Base-by-base conservation (phyloP, 2,797 vertebrate genomes). In the Liparis tanakae region DNA sequence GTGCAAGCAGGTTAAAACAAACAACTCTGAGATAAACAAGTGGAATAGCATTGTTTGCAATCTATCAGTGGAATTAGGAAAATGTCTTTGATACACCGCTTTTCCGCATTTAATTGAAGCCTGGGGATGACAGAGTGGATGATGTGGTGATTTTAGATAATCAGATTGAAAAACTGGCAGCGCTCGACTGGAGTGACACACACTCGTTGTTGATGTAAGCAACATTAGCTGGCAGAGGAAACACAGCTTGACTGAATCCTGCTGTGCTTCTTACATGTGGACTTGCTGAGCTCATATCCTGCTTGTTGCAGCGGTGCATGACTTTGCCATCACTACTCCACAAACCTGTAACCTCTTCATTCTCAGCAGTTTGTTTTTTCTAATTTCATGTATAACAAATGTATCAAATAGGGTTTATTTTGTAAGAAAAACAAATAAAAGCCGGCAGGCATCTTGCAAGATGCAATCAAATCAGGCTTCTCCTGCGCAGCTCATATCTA, bases 201-300 rank as follows among this genome's bases (percentile, higher is more conserved):
- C 50, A 61, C 78, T 86, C 57, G 25, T 51, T 55, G 76, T 80
- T 87, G 82, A 87, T 88, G 80, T 83, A 87, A 82, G 91, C 78
- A 89, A 88, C 80, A 72, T 84, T 84, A 90, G 76, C 83, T 77
- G 79, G 61, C 66, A 85, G 80, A 88, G 86, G 88, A 91, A 90
- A 82, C 74, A 33, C 78, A 88, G 83, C 86, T 84, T 77, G 83
- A 79, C 73, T 67, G 72, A 68, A 75, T 71, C 89, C 86, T 81
- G 89, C 87, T 90, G 87, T 84, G 88, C 59, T 71, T 88, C 69
- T 67, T 87, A 85, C 80, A 82, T 80, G 82, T 68, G 60, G 62
- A 78, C 91, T 85, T 79, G 85, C 91, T 91, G 87, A 89, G 89
- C 84, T 81, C 85, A 91, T 83, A 90, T 93, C 90, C 90, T 89